Conservation (phyloP, 2,113 vertebrate species). For the Struthidea cinerea region DNA sequence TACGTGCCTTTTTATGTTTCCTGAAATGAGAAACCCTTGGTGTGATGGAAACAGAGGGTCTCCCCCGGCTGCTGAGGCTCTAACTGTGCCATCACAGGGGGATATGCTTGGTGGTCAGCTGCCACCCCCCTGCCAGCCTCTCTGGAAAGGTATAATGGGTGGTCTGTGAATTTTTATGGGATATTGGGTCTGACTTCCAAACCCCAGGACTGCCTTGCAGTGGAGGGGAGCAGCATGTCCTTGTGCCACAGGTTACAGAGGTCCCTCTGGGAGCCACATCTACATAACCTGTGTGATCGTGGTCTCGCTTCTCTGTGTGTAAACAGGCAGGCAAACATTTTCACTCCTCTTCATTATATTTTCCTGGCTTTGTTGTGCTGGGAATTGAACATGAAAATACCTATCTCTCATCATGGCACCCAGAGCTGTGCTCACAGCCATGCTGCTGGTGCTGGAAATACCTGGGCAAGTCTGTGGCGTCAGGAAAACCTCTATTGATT, state of each 20-base stretch:
- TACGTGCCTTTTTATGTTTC: background rate
- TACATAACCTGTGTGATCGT: background rate
- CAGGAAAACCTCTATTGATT: background rate
- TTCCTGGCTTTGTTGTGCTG: background rate
- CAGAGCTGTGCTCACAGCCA: background rate
- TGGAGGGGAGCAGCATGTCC: background rate
- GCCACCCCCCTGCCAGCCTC: background rate
- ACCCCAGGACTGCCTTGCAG: accelerated
- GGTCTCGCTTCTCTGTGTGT: background rate
- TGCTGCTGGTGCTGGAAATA: background rate
- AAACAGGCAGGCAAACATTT: background rate
- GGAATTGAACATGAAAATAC: background rate
- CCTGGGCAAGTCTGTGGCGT: background rate
- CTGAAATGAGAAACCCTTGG: background rate
- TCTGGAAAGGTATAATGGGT: background rate
- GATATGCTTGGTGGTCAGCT: background rate
- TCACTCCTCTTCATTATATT: background rate
- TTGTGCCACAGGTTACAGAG: background rate
- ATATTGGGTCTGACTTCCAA: background rate
- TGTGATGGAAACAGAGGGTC: accelerated
- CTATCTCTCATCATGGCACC: background rate
- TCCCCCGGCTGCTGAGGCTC: background rate
- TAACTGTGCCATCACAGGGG: accelerated
- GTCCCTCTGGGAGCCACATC: background rate
- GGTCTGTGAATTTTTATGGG: background rate